Base-by-base conservation (phyloP, 2,888 invertebrate species). In the Calameuta idolon region DNA sequence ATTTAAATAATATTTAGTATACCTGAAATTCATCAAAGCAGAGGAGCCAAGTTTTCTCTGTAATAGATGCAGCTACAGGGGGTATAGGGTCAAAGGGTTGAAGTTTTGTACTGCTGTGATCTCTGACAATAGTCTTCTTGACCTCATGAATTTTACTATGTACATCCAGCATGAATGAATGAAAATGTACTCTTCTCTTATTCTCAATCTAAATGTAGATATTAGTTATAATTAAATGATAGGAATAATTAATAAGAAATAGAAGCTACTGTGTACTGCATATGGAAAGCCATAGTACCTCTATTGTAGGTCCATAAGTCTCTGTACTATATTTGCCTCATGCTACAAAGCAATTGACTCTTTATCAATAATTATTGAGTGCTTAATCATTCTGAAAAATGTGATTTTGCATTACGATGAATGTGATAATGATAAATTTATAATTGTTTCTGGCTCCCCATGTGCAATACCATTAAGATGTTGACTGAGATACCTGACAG, bases 1-100 rank as follows among this genome's bases (percentile, higher is more conserved):
- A 81, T 69, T 69, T 74, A 30, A 75, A 69, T 76, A 77, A 80
- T 82, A 55, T 12, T 34, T 35, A 5, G 33, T 35, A 74, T 87
- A 96, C 98, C 94, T 99, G 98, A 93, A 99, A 99, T 92, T 99
- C 99, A 93, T 99, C 99, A 92, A 99, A 98, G 92, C 99, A 99
- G 81, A 99, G 95, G 37, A 99, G 93, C 97, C 98, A 98, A 34
- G 97, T 95, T 87, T 97, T 95, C 75, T 95, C 93, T 35, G 95
- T 95, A 81, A 99, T 98, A 82, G 95, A 94, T 83, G 96, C 94
- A 15, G 99, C 99, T 1, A 99, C 98, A 9, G 97, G 97, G 34
- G 96, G 96, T 80, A 99, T 99, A 0, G 99, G 99, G 92, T 99
- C 99, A 91, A 97, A 98, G 0, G 96, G 94, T 85, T 94, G 93